Conservation (phyloP, 2,797 vertebrate species). For the Hemibagrus guttatus region DNA sequence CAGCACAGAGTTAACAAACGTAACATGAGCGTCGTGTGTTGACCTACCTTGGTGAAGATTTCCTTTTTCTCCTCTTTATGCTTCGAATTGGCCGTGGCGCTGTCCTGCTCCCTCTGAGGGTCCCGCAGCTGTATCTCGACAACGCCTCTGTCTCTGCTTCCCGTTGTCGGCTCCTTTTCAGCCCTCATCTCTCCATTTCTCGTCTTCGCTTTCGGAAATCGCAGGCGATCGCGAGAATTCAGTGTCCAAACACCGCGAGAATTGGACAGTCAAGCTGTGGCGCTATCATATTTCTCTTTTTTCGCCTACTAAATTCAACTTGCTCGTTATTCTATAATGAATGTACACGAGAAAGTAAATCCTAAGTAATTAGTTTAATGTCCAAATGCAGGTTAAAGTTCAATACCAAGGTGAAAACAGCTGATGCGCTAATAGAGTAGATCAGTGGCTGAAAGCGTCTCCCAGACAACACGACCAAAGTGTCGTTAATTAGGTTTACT, state of each 20-base stretch:
- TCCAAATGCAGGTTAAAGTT: background rate
- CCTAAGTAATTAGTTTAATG: background rate
- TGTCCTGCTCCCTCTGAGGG: slow-evolving; percentile 73
- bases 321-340: background rate
- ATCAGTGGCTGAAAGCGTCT: background rate
- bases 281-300: background rate
- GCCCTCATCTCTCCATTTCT: slow-evolving; percentile 75
- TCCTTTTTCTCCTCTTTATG: slow-evolving; percentile 83
- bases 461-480: background rate
- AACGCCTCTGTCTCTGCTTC: slow-evolving; percentile 72
- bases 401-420: background rate
- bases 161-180: slow-evolving; percentile 78
- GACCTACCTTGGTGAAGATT: slow-evolving; percentile 76
- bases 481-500: background rate
- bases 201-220: slow-evolving; percentile 56
- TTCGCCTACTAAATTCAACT: background rate
- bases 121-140: slow-evolving; percentile 79
- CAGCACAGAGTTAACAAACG: background rate
- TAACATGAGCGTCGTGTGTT: background rate
- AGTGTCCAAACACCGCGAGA: slow-evolving; percentile 61
- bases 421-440: background rate
- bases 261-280: slow-evolving; percentile 20
- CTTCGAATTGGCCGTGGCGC: slow-evolving; percentile 62
- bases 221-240: slow-evolving; percentile 68
- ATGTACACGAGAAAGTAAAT: background rate